These are phyloP conservation scores for Panopea generosa DNA, from an alignment of 2,888 invertebrate genomes.

Conservation along the genomic window DNA sequence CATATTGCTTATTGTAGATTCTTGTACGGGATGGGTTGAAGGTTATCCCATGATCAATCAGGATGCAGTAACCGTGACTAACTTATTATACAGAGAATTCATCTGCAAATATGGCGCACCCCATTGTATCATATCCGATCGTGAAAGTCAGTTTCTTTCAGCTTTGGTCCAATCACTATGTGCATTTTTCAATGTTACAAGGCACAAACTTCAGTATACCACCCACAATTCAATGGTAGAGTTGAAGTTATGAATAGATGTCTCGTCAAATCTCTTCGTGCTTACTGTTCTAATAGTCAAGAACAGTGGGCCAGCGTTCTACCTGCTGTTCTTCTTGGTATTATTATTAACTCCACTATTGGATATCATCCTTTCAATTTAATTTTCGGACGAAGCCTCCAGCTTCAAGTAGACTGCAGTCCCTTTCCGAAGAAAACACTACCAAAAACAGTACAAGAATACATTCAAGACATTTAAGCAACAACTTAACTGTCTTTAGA, in stretches of 20 bases:
- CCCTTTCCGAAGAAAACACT: no score
- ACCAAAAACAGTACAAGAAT: no score
- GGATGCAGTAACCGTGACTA: slow-evolving; percentile 21
- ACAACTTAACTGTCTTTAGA: no score
- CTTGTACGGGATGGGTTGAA: slow-evolving; percentile 32
- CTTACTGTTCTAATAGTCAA: no score
- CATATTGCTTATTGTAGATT: slow-evolving; percentile 36
- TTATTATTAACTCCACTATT: no score
- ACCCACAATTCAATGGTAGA: slow-evolving; percentile 29
- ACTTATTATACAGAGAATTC: slow-evolving; percentile 19
- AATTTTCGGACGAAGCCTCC: no score
- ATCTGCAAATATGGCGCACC: slow-evolving; percentile 42
- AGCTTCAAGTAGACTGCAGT: no score
- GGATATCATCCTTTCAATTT: no score
- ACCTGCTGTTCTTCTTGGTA: no score
- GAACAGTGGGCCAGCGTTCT: no score
- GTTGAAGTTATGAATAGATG: slow-evolving; percentile 23
- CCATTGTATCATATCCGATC: slow-evolving; percentile 23
- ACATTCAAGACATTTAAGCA: no score
- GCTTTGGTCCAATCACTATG: slow-evolving; percentile 32
- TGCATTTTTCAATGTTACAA: slow-evolving; percentile 35
- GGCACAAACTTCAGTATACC: slow-evolving; percentile 28
- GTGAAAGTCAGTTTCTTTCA: slow-evolving; percentile 30
- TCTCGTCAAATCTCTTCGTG: slow-evolving; percentile 16
- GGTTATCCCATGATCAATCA: slow-evolving; percentile 38